A percentile compares a stretch with the other conserved stretches of the same genome.
Evolutionary conservation across 92 coral and sea anemone genomes (phyloP).

Genomic region (Nematostella vectensis): DNA sequence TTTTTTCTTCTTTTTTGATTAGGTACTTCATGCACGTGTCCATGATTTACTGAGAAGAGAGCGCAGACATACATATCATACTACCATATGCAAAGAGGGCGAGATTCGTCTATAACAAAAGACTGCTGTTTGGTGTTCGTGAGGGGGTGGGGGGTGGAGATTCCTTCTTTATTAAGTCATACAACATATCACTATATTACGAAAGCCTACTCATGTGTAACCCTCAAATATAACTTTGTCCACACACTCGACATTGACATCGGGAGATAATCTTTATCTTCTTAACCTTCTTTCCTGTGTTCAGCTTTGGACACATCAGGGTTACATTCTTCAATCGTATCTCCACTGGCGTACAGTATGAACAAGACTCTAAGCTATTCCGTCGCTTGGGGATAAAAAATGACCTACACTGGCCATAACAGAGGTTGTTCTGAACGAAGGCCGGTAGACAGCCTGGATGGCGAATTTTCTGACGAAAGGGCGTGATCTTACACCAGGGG

Average conservation of each 20-base stretch:
- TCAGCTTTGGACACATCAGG: slow-evolving; percentile 12
- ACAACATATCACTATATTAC: no score
- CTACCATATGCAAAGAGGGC: no score
- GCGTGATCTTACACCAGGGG: slow-evolving; percentile 8
- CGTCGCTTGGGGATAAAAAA: slow-evolving; percentile 22
- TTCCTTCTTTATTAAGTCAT: no score
- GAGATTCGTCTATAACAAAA: no score
- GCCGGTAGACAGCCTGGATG: slow-evolving; percentile 18
- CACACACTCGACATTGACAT: slow-evolving; percentile 17
- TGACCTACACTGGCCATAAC: slow-evolving; percentile 33
- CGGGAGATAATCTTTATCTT: slow-evolving; percentile 8
- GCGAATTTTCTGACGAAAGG: slow-evolving; percentile 18
- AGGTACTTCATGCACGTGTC: no score
- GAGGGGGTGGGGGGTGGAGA: no score
- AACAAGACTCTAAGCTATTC: slow-evolving; percentile 17
- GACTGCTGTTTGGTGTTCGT: no score
- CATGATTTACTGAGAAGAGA: no score
- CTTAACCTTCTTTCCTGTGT: slow-evolving; percentile 9
- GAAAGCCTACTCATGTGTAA: neutral
- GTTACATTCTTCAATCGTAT: slow-evolving; percentile 8
- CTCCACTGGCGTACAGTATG: slow-evolving; percentile 19
- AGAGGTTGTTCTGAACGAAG: slow-evolving; percentile 17
- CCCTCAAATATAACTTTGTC: slow-evolving; percentile 9
- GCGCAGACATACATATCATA: no score
- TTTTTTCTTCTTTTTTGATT: no score